These are phyloP conservation scores for Hydroisotoma schaefferi DNA, from an alignment of 2,888 invertebrate species.

Conservation along the genomic window DNA sequence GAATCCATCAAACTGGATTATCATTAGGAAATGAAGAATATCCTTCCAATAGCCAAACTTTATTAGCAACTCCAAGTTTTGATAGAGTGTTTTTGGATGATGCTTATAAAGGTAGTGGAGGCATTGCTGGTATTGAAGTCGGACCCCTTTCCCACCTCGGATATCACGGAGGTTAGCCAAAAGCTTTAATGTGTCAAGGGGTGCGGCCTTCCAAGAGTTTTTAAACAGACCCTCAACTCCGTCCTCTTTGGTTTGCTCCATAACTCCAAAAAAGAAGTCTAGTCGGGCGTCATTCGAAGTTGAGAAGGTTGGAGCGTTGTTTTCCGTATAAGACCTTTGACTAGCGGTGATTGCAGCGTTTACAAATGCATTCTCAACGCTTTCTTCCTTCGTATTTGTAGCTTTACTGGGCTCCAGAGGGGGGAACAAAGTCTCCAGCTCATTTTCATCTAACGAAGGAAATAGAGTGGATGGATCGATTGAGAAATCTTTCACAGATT, in stretches of 20 bases:
- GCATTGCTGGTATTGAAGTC: conserved; percentile 36
- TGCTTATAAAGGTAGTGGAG: conserved; percentile 36
- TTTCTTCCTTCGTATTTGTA: no score
- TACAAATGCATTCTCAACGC: background rate
- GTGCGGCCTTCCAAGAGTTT: conserved; percentile 25
- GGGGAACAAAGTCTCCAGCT: no score
- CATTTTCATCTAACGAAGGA: no score
- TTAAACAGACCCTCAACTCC: conserved; percentile 9
- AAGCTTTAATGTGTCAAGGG: conserved; percentile 33
- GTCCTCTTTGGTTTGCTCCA: conserved; percentile 25
- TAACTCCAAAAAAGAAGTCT: conserved; percentile 38
- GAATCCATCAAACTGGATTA: no score
- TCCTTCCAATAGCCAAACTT: conserved; percentile 43
- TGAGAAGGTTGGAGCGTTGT: conserved; percentile 26
- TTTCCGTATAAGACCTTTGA: conserved; percentile 29
- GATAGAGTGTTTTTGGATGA: conserved; percentile 35
- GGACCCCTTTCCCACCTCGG: conserved; percentile 35
- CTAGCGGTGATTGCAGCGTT: background rate
- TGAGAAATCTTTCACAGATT: no score
- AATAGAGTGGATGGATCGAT: no score
- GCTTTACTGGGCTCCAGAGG: no score
- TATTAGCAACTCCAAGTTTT: conserved; percentile 27
- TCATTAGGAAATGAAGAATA: no score
- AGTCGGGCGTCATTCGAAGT: conserved; percentile 30
- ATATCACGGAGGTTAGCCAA: conserved; percentile 31